Conservation (phyloP, 1,140 invertebrate species). For the Trachelipus rathkii region DNA sequence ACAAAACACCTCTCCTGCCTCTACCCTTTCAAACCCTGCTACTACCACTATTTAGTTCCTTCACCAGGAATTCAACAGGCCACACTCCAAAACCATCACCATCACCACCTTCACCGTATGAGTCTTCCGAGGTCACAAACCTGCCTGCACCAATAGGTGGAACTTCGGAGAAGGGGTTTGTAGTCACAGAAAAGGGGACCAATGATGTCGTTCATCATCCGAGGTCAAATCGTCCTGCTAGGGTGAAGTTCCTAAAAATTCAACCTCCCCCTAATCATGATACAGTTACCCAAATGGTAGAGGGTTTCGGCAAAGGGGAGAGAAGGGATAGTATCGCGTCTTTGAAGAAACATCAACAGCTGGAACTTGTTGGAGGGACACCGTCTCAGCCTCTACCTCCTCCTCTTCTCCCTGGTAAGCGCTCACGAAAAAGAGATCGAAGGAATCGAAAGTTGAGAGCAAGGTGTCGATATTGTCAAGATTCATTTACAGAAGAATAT, state of each 20-base stretch:
- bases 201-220: slow-evolving; percentile 45
- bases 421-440: slow-evolving; percentile 52
- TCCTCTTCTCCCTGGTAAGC: slow-evolving; percentile 46
- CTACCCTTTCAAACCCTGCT: slow-evolving; percentile 37
- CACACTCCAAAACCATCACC: slow-evolving; percentile 48
- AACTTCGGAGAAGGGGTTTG: not conserved
- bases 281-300: slow-evolving; percentile 75
- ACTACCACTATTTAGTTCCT: slow-evolving; percentile 39
- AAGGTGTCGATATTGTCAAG: slow-evolving; percentile 54
- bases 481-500: slow-evolving; percentile 62
- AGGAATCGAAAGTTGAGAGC: slow-evolving; percentile 44
- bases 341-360: slow-evolving; percentile 38
- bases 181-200: slow-evolving; percentile 25
- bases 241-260: slow-evolving; percentile 68
- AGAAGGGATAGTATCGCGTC: slow-evolving; percentile 39
- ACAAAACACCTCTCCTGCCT: slow-evolving; percentile 36
- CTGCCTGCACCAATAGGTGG: slow-evolving; percentile 27
- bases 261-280: slow-evolving; percentile 58
- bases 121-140: slow-evolving; percentile 50
- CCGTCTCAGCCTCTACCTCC: slow-evolving; percentile 25
- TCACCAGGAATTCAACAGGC: slow-evolving; percentile 38
- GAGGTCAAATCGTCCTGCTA: slow-evolving; percentile 69
- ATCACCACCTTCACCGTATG: slow-evolving; percentile 54
- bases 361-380: slow-evolving; percentile 36
- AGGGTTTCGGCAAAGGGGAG: slow-evolving; percentile 50